A percentile compares a stretch with the other conserved stretches of the same genome.
Evolutionary conservation across 2,797 vertebrate species (phyloP).

Genomic region (Clarias fuscus): DNA sequence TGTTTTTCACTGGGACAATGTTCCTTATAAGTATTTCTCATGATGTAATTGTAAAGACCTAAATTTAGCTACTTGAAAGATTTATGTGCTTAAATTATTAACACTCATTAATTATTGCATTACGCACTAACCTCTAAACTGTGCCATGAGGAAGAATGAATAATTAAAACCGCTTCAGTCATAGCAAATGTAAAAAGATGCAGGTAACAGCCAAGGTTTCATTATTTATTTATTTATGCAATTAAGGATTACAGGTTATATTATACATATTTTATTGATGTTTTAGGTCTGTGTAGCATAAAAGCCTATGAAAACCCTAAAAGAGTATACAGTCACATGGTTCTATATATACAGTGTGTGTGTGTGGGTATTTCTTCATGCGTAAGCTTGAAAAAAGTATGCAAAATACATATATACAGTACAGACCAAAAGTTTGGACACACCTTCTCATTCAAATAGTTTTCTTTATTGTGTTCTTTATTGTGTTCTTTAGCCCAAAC

Average conservation of each 20-base stretch:
- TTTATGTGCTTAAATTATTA: conserved; percentile 18
- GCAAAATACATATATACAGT: too few relatives aligned
- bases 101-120: conserved; percentile 8
- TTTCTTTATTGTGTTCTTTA: too few relatives aligned
- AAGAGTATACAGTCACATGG: not conserved
- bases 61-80: conserved; percentile 19
- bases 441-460: too few relatives aligned
- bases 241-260: not conserved
- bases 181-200: not conserved
- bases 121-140: conserved; percentile 9
- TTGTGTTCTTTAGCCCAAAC: too few relatives aligned
- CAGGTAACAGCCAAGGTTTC: not conserved
- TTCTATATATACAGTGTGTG: not conserved
- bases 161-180: not conserved
- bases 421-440: too few relatives aligned
- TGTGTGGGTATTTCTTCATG: not conserved
- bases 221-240: not conserved
- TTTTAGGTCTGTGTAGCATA: not conserved
- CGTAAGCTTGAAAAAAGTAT: not conserved
- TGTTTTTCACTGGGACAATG: not conserved
- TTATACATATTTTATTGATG: not conserved
- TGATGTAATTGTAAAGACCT: not conserved
- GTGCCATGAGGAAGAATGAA: conserved; percentile 9
- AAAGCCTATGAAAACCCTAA: not conserved
- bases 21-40: conserved; percentile 11